Percentiles rank a stretch among this genome's conserved stretches.
Conservation (phyloP, 2,888 invertebrate species). For the Macrophya alboannulata region DNA sequence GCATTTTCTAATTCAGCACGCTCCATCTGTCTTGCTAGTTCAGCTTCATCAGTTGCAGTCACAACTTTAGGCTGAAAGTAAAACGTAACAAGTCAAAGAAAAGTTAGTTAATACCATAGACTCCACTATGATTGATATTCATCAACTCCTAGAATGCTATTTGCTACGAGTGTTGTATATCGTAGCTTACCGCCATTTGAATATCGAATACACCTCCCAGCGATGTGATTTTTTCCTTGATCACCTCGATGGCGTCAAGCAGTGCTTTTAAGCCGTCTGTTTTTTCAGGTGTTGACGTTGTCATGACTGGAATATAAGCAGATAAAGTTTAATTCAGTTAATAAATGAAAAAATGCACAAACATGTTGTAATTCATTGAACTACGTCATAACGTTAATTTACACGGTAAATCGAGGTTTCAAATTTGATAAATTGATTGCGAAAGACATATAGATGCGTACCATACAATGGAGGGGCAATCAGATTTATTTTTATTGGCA, state of each 20-base stretch:
- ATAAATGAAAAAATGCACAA: background rate
- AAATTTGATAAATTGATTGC: conserved; percentile 18
- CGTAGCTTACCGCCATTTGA: conserved; percentile 92
- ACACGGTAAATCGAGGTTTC: background rate
- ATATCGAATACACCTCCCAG: conserved; percentile 96
- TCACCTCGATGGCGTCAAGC: conserved; percentile 94
- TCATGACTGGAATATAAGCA: conserved; percentile 88
- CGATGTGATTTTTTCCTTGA: conserved; percentile 90
- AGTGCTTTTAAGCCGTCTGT: conserved; percentile 95
- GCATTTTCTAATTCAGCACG: conserved; percentile 96
- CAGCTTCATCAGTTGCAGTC: conserved; percentile 98
- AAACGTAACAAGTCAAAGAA: conserved; percentile 38
- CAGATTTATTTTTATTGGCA: conserved; percentile 99
- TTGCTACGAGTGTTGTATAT: background rate
- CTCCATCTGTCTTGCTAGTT: conserved; percentile 96
- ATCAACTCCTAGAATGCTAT: background rate
- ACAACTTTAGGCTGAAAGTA: conserved; percentile 94
- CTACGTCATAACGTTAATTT: background rate
- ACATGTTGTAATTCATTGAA: background rate
- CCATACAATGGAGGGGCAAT: conserved; percentile 99
- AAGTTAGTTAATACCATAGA: background rate
- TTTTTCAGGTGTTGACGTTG: conserved; percentile 98
- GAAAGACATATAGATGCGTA: conserved; percentile 74
- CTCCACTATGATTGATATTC: background rate
- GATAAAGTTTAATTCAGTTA: conserved; percentile 57